These are phyloP conservation scores for Diadromus collaris DNA, from an alignment of 2,888 invertebrate species.

Conservation along the genomic window DNA sequence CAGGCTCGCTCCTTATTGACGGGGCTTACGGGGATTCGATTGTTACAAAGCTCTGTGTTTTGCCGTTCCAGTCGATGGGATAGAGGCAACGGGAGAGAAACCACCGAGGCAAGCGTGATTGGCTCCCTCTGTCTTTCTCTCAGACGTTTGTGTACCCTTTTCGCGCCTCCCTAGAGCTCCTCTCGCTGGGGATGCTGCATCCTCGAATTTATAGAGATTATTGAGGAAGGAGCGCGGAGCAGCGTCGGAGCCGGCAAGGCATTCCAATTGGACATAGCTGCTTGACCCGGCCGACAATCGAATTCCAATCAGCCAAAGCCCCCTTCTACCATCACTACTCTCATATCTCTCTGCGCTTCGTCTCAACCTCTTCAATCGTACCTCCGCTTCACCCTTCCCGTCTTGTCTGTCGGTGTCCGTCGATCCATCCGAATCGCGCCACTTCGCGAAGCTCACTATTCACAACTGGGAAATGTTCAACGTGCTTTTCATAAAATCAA, in stretches of 20 bases:
- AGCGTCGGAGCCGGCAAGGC: conserved; percentile 65
- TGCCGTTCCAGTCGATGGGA: neutral
- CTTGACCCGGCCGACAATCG: conserved; percentile 71
- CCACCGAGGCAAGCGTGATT: neutral
- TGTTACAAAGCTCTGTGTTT: conserved; percentile 27
- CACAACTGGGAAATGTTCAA: neutral
- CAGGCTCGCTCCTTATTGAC: conserved; percentile 5
- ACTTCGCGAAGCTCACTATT: conserved; percentile 15
- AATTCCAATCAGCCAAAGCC: conserved; percentile 74
- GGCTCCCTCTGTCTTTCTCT: neutral
- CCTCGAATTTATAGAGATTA: conserved; percentile 61
- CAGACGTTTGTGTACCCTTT: conserved; percentile 12
- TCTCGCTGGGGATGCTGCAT: conserved; percentile 34
- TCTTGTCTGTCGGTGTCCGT: conserved; percentile 21
- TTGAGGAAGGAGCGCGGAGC: conserved; percentile 46
- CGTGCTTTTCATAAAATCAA: neutral
- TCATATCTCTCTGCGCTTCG: conserved; percentile 34
- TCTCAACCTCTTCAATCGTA: conserved; percentile 32
- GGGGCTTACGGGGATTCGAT: conserved; percentile 8
- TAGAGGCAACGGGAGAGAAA: conserved; percentile 34
- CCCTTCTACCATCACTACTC: conserved; percentile 58
- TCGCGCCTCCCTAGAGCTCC: neutral
- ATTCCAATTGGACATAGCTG: conserved; percentile 75
- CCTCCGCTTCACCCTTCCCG: conserved; percentile 13
- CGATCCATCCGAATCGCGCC: neutral